Evolutionary conservation across 2,888 invertebrate genomes (phyloP), one percentile per base, ranked within the genome.

Genomic region (Orthonevra nobilis): DNA sequence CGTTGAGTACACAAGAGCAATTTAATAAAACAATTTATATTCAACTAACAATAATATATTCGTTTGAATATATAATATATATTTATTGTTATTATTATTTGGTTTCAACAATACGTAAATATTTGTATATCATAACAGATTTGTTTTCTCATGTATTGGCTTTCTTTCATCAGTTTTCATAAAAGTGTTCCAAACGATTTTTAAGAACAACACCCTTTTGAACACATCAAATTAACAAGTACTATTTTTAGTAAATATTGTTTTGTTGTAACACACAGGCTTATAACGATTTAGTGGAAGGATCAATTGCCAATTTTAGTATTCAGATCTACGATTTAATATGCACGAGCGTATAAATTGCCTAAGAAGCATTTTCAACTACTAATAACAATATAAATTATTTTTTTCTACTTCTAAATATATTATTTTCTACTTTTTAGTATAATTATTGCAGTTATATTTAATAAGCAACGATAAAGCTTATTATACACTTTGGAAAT

Each of bases 21-120:
- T n/a, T n/a, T n/a, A n/a, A n/a, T n/a, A n/a, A n/a, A n/a, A n/a
- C n/a, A n/a, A n/a, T n/a, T n/a, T n/a, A n/a, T n/a, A n/a, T 36
- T 72, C 26, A 70, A 54, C 63, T 72, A 72, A 60, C 70, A 63
- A 48, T 72, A 23, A 46, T 72, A 61, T 72, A 61, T 61, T 61
- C 19, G 26, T 40, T 26, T 20, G 19, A 48, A 32, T 60, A 46
- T 60, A 20, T 42, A 30, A 12, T 63, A 50, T 42, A 40, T 50
- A 56, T 42, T 34, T 48, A 42, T 60, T n/a, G n/a, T n/a, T n/a
- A n/a, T 36, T 36, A 23, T 9, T 61, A 52, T 61, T 60, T 52
- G 34, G 17, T 36, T 61, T 61, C 52, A 70, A 70, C 70, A 70
- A 36, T 60, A 52, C 61, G 54, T 70, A 61, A 61, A 70, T 70